These are phyloP conservation scores for Cephus rjabovi DNA, from an alignment of 2,888 invertebrate genomes.

Conservation along the genomic window DNA sequence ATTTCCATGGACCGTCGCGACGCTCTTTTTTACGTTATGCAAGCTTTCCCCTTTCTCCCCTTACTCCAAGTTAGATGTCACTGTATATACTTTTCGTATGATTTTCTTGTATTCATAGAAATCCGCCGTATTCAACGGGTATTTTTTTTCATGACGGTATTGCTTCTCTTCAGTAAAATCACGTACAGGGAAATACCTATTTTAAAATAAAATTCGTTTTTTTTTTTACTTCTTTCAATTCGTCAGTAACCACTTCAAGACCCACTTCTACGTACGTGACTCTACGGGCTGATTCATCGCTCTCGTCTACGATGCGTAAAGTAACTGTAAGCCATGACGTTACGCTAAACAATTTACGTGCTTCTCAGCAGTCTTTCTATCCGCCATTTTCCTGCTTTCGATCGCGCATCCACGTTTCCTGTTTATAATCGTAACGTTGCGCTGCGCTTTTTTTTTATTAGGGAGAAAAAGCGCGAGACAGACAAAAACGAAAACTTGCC, in stretches of 20 bases:
- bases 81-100: neutral
- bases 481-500: neutral
- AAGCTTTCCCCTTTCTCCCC: neutral
- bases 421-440: neutral
- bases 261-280: neutral
- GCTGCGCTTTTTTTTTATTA: neutral
- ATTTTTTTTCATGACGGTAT: neutral
- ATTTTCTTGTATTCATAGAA: neutral
- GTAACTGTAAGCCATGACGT: constrained; percentile 1
- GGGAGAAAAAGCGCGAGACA: neutral
- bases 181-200: neutral
- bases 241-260: neutral
- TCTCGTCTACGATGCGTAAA: neutral
- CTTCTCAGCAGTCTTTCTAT: neutral
- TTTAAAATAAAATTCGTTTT: neutral
- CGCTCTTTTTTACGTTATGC: neutral
- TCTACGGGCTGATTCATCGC: constrained; percentile 1
- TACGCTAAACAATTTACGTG: neutral
- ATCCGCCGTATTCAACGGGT: neutral
- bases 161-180: neutral
- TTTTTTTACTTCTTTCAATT: neutral
- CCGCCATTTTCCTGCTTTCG: neutral
- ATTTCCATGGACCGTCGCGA: neutral
- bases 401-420: neutral
- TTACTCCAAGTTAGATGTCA: neutral